These are phyloP conservation scores for Cheilosia soror DNA, from an alignment of 2,888 invertebrate genomes.

Conservation along the genomic window DNA sequence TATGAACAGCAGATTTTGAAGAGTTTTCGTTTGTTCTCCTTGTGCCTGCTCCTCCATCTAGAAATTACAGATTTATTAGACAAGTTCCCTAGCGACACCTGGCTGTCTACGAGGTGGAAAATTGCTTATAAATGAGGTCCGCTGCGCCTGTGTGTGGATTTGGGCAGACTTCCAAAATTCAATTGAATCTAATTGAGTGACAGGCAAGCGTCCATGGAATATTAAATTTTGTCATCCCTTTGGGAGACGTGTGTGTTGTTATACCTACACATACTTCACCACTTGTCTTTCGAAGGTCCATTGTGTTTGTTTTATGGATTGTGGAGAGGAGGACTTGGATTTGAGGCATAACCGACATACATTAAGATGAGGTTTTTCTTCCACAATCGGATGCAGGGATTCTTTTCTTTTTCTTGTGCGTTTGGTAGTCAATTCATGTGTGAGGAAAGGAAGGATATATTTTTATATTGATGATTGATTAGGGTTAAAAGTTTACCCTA, in stretches of 20 bases:
- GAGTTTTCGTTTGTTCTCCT: neutral
- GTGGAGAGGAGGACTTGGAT: neutral
- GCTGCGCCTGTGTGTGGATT: neutral
- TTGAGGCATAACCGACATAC: neutral
- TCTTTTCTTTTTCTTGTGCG: neutral
- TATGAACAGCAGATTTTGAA: conserved; percentile 9
- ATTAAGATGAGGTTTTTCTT: neutral
- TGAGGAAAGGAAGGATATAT: conserved; percentile 15
- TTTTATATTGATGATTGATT: conserved; percentile 35
- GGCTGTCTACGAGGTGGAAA: conserved; percentile 26
- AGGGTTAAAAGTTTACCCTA: conserved; percentile 37
- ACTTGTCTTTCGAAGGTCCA: conserved; percentile 3
- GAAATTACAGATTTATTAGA: conserved; percentile 41
- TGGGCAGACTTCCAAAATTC: conserved; percentile 26
- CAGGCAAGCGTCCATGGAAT: conserved; percentile 39
- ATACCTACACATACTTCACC: neutral
- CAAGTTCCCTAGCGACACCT: conserved; percentile 13
- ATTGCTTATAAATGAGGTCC: conserved; percentile 35
- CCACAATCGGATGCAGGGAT: neutral
- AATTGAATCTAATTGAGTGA: conserved; percentile 64
- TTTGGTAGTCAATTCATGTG: neutral
- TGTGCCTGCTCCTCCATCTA: neutral
- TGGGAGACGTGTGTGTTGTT: neutral
- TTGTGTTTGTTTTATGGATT: conserved; percentile 20
- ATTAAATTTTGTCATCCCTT: conserved; percentile 25